phyloP scores from a whole-genome alignment of 1,140 invertebrate species.

The Euwallacea fornicatus region DNA sequence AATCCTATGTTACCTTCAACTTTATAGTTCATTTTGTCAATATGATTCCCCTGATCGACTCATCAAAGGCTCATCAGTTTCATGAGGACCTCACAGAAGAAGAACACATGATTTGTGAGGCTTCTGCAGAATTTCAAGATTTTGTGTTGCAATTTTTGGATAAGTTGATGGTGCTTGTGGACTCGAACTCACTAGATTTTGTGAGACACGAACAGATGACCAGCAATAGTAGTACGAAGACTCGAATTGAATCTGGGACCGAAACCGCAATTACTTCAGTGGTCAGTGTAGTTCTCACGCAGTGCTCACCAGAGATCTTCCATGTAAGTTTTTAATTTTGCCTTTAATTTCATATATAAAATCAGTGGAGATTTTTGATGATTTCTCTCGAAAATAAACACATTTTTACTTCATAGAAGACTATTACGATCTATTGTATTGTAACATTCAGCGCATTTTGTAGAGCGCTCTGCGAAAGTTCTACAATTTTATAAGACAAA shows the following conservation, averaged over 20 bases:
- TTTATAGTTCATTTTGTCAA: constrained; percentile 76
- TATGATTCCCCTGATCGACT: constrained; percentile 82
- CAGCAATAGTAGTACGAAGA: constrained; percentile 58
- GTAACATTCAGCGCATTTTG: constrained; percentile 49
- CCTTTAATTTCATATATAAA: too few species aligned
- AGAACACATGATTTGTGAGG: constrained; percentile 74
- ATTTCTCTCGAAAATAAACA: too few species aligned
- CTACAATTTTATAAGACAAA: constrained; percentile 69
- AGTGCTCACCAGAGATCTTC: constrained; percentile 62
- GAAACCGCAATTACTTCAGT: constrained; percentile 72
- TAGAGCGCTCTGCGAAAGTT: constrained; percentile 74
- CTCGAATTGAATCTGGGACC: constrained; percentile 69
- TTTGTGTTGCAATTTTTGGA: constrained; percentile 88
- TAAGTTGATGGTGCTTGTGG: constrained; percentile 71
- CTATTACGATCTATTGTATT: too few species aligned
- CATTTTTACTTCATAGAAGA: too few species aligned
- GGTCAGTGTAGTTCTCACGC: constrained; percentile 65
- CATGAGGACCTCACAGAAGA: constrained; percentile 74
- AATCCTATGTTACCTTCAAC: constrained; percentile 78
- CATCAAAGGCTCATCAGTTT: constrained; percentile 69
- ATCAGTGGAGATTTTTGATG: background rate
- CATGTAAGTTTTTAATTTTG: constrained; percentile 48
- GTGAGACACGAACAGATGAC: constrained; percentile 66
- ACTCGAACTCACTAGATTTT: constrained; percentile 70
- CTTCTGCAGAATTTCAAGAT: constrained; percentile 83